phyloP scores from a whole-genome alignment of 2,797 vertebrate species.

The Cynodonichthys magdalenae region DNA sequence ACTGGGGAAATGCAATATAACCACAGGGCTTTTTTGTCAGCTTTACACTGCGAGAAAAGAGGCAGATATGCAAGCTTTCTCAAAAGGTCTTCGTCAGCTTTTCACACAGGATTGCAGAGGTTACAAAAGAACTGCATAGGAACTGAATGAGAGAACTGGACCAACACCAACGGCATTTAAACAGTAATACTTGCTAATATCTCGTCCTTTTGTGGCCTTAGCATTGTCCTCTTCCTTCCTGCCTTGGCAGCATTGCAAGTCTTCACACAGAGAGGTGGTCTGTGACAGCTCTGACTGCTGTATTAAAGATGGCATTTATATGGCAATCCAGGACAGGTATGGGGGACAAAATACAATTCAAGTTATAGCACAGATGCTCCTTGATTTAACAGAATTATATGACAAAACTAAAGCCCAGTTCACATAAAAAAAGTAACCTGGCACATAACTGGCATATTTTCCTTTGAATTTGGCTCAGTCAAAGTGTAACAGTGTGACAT shows the following conservation, averaged over 20 bases:
- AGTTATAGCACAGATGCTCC: not conserved
- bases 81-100: conserved; percentile 70
- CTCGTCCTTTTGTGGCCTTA: conserved; percentile 59
- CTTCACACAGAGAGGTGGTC: conserved; percentile 45
- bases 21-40: conserved; percentile 63
- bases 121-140: conserved; percentile 65
- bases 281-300: conserved; percentile 10
- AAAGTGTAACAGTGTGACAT: no score
- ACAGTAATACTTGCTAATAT: conserved; percentile 57
- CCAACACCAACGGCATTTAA: conserved; percentile 42
- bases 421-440: not conserved
- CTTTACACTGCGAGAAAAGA: conserved; percentile 54
- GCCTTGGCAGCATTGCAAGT: conserved; percentile 56
- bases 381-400: not conserved
- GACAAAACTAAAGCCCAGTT: not conserved
- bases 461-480: no score
- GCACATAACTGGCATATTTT: no score
- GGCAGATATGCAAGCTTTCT: conserved; percentile 63
- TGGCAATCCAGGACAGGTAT: conserved; percentile 1
- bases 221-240: conserved; percentile 52
- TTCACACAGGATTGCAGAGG: conserved; percentile 65
- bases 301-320: conserved; percentile 11
- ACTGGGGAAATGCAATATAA: conserved; percentile 61
- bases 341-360: not conserved
- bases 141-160: conserved; percentile 52